A percentile compares a stretch with the other conserved stretches of the same genome.
These are phyloP conservation scores for Sminthurinus signatus DNA, from an alignment of 1,140 invertebrate species.

Conservation along the genomic window DNA sequence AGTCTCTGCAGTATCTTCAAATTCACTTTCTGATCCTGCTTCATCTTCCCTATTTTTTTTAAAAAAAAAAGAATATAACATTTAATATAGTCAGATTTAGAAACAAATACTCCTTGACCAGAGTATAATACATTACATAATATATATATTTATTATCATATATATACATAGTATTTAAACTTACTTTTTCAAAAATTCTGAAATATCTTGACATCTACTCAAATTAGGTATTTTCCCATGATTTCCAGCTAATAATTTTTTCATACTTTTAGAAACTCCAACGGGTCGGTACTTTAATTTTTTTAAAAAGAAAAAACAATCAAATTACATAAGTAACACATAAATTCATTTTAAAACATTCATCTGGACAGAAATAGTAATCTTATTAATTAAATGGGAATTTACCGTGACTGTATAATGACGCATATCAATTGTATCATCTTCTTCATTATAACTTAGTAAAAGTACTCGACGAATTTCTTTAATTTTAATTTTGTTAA, in stretches of 20 bases:
- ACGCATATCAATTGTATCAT: conserved; percentile 82
- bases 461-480: conserved; percentile 83
- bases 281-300: conserved; percentile 60
- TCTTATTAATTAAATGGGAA: not conserved
- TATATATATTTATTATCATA: no score
- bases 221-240: conserved; percentile 88
- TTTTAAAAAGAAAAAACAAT: no score
- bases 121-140: no score
- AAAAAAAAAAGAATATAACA: no score
- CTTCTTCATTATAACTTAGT: conserved; percentile 79
- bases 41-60: conserved; percentile 64
- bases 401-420: conserved; percentile 78
- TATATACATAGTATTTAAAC: conserved; percentile 33
- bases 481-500: conserved; percentile 79
- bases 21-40: conserved; percentile 87
- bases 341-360: not conserved
- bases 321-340: not conserved
- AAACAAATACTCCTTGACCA: no score
- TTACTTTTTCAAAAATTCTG: conserved; percentile 82
- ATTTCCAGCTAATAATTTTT: conserved; percentile 66
- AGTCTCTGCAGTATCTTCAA: conserved; percentile 69
- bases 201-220: conserved; percentile 74
- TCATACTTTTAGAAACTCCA: conserved; percentile 84
- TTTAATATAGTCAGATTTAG: no score
- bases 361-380: no score